These are phyloP conservation scores for Agelaius tricolor DNA, from an alignment of 2,113 vertebrate species.

Conservation along the genomic window DNA sequence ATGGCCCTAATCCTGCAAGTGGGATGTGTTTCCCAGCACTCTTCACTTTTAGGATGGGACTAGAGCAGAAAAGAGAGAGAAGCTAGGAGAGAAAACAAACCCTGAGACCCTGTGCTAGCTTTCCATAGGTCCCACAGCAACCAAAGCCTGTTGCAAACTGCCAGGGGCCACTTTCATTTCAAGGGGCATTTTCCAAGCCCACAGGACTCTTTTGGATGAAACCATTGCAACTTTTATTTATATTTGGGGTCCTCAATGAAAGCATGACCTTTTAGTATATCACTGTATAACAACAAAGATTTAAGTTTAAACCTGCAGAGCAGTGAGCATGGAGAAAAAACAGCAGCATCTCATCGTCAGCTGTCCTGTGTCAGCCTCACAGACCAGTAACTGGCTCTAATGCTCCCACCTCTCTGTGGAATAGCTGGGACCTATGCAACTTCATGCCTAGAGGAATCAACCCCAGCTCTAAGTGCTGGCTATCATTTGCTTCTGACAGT, in stretches of 20 bases:
- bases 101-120: background rate
- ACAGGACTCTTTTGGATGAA: background rate
- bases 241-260: background rate
- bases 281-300: background rate
- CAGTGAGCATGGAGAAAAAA: background rate
- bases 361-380: background rate
- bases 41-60: background rate
- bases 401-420: background rate
- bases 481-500: background rate
- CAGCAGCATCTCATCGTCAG: background rate
- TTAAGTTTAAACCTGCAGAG: background rate
- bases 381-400: rapidly evolving
- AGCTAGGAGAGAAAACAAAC: background rate
- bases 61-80: background rate
- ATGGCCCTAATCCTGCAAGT: background rate
- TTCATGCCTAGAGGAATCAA: background rate
- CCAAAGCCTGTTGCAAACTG: background rate
- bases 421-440: background rate
- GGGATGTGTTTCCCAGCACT: background rate
- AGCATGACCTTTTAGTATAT: background rate
- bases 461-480: background rate
- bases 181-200: background rate
- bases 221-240: background rate
- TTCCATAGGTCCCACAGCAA: background rate
- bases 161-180: background rate